A percentile compares a stretch with the other conserved stretches of the same genome.
These are phyloP conservation scores for Epinephelus moara DNA, from an alignment of 2,113 vertebrate genomes.

Conservation along the genomic window DNA sequence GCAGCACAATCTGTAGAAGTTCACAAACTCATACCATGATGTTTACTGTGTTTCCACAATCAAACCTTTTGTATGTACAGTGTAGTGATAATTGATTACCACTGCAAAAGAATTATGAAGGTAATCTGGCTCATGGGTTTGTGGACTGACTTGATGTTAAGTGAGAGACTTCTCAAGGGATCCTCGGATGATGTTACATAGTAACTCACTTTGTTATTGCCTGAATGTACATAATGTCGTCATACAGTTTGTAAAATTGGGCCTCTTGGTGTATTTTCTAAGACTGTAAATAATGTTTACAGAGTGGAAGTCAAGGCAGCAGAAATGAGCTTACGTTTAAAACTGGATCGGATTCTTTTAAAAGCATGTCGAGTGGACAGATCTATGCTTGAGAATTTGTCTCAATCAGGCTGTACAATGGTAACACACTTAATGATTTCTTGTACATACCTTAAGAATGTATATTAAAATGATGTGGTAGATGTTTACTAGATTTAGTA, in stretches of 20 bases:
- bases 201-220: slow-evolving; percentile 52
- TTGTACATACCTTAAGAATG: slow-evolving; percentile 83
- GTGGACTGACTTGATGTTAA: slow-evolving; percentile 28
- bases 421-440: slow-evolving; percentile 62
- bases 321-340: slow-evolving; percentile 75
- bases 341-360: slow-evolving; percentile 86
- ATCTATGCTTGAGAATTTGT: slow-evolving; percentile 78
- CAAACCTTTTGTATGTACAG: slow-evolving; percentile 46
- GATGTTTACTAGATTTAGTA: slow-evolving; percentile 78
- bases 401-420: slow-evolving; percentile 75
- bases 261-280: slow-evolving; percentile 67
- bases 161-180: slow-evolving; percentile 49
- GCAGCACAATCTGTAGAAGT: slow-evolving; percentile 54
- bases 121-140: slow-evolving; percentile 48
- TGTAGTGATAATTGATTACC: slow-evolving; percentile 49
- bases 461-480: slow-evolving; percentile 75
- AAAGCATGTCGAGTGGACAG: slow-evolving; percentile 25
- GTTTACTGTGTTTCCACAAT: slow-evolving; percentile 69
- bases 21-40: slow-evolving; percentile 35
- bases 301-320: slow-evolving; percentile 84
- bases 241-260: slow-evolving; percentile 67
- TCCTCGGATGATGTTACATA: slow-evolving; percentile 63
- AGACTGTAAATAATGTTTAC: slow-evolving; percentile 85
- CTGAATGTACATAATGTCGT: slow-evolving; percentile 75
- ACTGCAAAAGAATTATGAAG: slow-evolving; percentile 49